Conservation (phyloP, 1,140 invertebrate genomes). For the Metaphire vulgaris region DNA sequence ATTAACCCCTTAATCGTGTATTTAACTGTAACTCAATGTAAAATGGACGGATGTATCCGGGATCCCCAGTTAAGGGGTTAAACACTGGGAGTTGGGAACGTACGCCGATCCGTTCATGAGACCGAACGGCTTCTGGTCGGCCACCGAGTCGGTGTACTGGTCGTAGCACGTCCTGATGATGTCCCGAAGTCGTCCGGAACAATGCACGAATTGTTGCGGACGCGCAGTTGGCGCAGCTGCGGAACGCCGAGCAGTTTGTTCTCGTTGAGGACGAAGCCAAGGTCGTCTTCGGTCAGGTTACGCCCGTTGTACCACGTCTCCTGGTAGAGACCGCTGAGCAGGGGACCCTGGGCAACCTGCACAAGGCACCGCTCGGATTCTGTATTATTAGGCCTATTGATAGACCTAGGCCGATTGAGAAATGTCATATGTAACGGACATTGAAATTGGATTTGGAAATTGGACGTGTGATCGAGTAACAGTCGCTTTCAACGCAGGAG, state of each 20-base stretch:
- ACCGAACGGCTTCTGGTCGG: slow-evolving; percentile 57
- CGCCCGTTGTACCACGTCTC: slow-evolving; percentile 28
- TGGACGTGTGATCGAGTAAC: no score
- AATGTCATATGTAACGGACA: no score
- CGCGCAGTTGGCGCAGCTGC: slow-evolving; percentile 56
- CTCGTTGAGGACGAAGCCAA: slow-evolving; percentile 25
- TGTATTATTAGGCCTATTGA: no score
- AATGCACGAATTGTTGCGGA: slow-evolving; percentile 58
- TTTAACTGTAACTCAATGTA: no score
- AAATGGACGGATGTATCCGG: no score
- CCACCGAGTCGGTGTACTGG: slow-evolving; percentile 54
- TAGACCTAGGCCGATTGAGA: no score
- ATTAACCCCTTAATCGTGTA: no score
- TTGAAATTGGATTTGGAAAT: no score
- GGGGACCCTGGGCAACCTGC: slow-evolving; percentile 26
- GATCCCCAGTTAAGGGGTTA: no score
- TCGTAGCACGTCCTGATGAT: slow-evolving; percentile 61
- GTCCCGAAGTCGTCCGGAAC: slow-evolving; percentile 57
- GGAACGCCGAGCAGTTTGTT: slow-evolving; percentile 56
- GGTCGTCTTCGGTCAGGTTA: slow-evolving; percentile 21
- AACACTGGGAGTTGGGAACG: slow-evolving; percentile 15
- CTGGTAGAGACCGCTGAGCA: slow-evolving; percentile 27
- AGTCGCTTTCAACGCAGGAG: no score
- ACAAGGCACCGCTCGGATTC: neutral
- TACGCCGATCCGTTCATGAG: slow-evolving; percentile 43